Base-by-base conservation (phyloP, 2,797 vertebrate genomes). In the Crypturellus tataupa region DNA sequence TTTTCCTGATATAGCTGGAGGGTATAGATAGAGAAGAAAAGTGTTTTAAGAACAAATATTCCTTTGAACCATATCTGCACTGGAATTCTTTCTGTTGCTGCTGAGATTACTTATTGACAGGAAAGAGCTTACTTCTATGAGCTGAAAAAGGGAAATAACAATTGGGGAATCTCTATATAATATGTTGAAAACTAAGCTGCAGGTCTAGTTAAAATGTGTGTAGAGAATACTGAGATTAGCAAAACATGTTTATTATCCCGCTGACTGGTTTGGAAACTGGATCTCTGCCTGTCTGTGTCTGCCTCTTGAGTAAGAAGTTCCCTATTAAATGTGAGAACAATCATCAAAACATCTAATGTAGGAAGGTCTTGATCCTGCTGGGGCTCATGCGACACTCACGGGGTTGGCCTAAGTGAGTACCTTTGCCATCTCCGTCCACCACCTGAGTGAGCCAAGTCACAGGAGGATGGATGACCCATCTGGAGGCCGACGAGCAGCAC, bases 301-400 rank as follows among this genome's bases (percentile, higher is more conserved):
- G 29, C 46, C 37, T 68, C 21, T 64, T 70, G 90, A 44, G 65
- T 65, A 37, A 68, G 78, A 88, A 90, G 46, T 20, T 67, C 33
- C 58, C 27, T 56, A 17, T 92, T 64, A 85, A 84, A 78, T 80
- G 21, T 71, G 27, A 84, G 51, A 90, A 80, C 12, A 39, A 39
- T 39, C 37, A 39, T 39, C 37, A 39, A 29, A 65, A 53, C 0
- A 1, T 37, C 25, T 93, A 53, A 71, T 68, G 47, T 1, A 69
- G 72, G 85, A 89, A 72, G 62, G 49, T 70, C 76, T 78, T 83
- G 72, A 71, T 87, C 37, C 31, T 62, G 4, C 14, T 1, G 0
- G 12, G 44, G 8, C 1, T 40, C 88, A 10, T 84, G 33, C 63
- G 59, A 73, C 65, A 40, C 29, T 67, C 8, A 14, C 9, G 14